Base-by-base conservation (phyloP, 2,113 vertebrate genomes). In the Triplophysa siluroides region DNA sequence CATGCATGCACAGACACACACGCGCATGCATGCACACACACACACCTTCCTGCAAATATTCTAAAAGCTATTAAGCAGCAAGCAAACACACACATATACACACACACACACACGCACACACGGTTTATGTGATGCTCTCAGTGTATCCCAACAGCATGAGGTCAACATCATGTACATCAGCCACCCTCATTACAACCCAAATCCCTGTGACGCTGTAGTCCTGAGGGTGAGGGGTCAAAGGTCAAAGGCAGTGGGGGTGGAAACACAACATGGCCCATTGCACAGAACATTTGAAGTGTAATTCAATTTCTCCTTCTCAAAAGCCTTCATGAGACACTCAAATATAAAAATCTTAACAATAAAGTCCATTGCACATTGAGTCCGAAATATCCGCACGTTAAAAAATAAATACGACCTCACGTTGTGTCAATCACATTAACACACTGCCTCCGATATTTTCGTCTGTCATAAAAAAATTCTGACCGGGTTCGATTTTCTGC, bases 161-260 rank as follows among this genome's bases (percentile, higher is more conserved):
- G 92, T 78, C 93, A 92, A 80, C 79, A 84, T 83, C 89, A 90
- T 88, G 71, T 87, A 87, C 88, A 86, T 86, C 84, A 83, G 87
- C 88, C 88, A 38, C 87, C 81, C 92, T 96, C 95, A 97, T 96
- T 96, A 96, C 92, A 91, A 93, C 93, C 92, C 90, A 88, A 90
- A 88, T 88, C 91, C 89, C 89, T 91, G 90, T 93, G 92, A 92
- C 86, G 83, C 88, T 84, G 84, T 88, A 88, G 91, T 91, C 91
- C 89, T 72, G 70, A 86, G 93, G 94, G 93, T 92, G 90, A 16
- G 19, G 63, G 93, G 92, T 93, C 93, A 90, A 54, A 86, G 88
- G 92, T 91, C 85, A 86, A 88, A 29, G 29, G 85, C 78, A 86
- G 88, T 64, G 76, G 65, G 62, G 68, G 71, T 16, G 47, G 52